Base-by-base conservation (phyloP, 2,888 invertebrate species). In the Parelbella ahira region DNA sequence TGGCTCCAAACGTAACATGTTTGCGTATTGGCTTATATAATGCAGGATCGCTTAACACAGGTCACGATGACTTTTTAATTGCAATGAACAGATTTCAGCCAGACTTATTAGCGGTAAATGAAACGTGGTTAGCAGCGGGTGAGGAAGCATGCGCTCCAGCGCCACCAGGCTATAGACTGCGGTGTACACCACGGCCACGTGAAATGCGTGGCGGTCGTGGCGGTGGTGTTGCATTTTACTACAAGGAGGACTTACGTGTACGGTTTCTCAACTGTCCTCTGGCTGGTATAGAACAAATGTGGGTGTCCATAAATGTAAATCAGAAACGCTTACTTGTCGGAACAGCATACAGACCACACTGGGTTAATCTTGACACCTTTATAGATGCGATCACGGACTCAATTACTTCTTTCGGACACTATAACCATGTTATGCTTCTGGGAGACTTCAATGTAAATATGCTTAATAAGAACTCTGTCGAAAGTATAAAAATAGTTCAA, bases 331-430 rank as follows among this genome's bases (percentile, higher is more conserved):
- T 28, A 4, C 8, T n/a, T 1, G 7, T 28, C 3, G 28, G 28
- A 1, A 28, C 28, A 4, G 28, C 28, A 7, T 28, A 28, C 28
- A 13, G 28, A 4, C 28, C 28, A 1, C 28, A 13, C n/a, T 28
- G 28, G 28, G 8, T 28, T n/a, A 12, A 6, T n/a, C 6, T 28
- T 2, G 12, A 28, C 6, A 15, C 15, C 2, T 28, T 28, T 15
- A 8, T 13, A 2, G 15, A 28, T 8, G 7, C 13, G 3, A 7
- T 28, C 1, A 27, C 25, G 9, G 28, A 15, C 1, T 7, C 8
- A 6, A 2, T 28, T 24, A 4, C 23, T 2, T 24, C 20, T 6
- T 20, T 20, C 7, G n/a, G 20, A 7, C 20, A 20, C 20, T n/a
- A 15, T 15, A 15, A 15, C 15, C 4, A 24, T 9, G 23, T 24